Base-by-base conservation (phyloP, 2,113 vertebrate species). In the Carollia perspicillata region DNA sequence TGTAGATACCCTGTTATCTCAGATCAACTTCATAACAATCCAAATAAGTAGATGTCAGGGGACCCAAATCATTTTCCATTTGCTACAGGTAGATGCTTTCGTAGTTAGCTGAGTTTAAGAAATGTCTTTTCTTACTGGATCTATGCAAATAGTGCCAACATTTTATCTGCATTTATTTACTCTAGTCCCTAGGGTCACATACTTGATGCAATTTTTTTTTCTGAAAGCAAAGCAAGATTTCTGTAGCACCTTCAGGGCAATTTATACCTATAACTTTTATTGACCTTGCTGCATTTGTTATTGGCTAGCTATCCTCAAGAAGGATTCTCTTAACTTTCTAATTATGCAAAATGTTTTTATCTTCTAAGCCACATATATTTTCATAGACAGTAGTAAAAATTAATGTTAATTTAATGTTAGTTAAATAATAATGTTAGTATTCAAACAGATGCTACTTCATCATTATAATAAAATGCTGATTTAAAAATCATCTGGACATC, bases 211-310 rank as follows among this genome's bases (percentile, higher is more conserved):
- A 37, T 78, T 69, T 78, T 69, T 33, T 75, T 93, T 71, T 65
- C 44, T n/a, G 14, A 91, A 95, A 95, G 49, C 49, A 94, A 83
- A 95, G 42, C 47, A 94, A 96, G 49, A 95, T 92, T 93, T 96
- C 87, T 88, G 7, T 8, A 65, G 75, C 37, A 79, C 12, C 40
- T 71, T 35, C 12, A 4, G 17, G 42, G 33, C 58, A 94, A 55
- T 30, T 92, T 78, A 69, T 35, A 49, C 42, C 42, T 79, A 18
- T 47, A 84, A 72, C 69, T 81, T 72, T 33, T 95, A 37, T 89
- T 16, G 28, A 95, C 92, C 96, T 89, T 93, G 16, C 30, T 97
- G 1, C n/a, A 75, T 77, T 89, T 92, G 66, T 95, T 94, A 92
- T 63, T 84, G 84, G 58, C 86, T 89, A 40, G 42, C 47, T 84